Base-by-base conservation (phyloP, 64 coral and sea anemone genomes). In the Dendrophyllia cribrosa region DNA sequence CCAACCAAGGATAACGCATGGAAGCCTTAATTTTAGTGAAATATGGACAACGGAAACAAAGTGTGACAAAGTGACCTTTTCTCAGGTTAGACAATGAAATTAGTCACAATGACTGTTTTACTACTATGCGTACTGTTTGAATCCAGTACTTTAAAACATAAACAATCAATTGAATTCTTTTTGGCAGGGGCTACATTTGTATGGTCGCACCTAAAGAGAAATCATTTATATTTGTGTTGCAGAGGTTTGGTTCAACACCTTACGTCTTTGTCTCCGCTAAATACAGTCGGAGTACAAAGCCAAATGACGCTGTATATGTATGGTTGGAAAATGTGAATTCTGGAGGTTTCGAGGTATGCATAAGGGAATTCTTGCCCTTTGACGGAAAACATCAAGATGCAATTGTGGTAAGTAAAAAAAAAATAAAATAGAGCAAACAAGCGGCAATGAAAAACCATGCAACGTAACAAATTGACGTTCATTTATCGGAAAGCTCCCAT, bases 31-130 rank as follows among this genome's bases (percentile, higher is more conserved):
- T 9, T 88, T 88, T 75, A 43, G 4, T 21, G 67, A 50, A 17
- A 75, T 51, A 12, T 88, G 70, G 86, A 72, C 67, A 43, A 53
- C 86, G 19, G 86, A 72, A 74, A 88, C 86, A 1, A 70, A 88
- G 20, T 88, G 86, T 45, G 72, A 88, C 4, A 75, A 43, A 43
- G 72, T 75, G 13, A 75, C 72, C 44, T 75, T 75, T 6, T 50
- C 72, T 15, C 43, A 51, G 72, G 72, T 75, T 50, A 75, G 72
- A 50, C 14, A 17, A 74, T 19, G 15, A 4, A 21, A 34, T 34
- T 34, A 34, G 34, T 34, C 34, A 34, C 34, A 34, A 34, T 34
- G 2, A 34, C 34, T 34, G 34, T 34, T 34, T 34, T 34, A 34
- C 34, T 34, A 34, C 34, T 34, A 34, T 34, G 34, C 0, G 34